Base-by-base conservation (phyloP, 2,888 invertebrate genomes). In the Conus canariensis region DNA sequence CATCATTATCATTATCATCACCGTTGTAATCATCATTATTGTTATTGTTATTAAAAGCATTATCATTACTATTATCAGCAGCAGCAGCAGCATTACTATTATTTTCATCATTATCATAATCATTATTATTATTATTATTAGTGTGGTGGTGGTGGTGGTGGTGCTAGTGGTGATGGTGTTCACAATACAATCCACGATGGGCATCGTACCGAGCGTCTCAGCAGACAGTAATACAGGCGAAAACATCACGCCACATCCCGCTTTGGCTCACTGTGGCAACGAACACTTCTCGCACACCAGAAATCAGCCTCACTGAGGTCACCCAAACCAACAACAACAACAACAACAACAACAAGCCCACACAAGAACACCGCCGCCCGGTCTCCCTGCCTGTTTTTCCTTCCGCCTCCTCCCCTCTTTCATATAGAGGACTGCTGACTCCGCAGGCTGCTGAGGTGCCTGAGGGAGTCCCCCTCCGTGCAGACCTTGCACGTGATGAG, bases 401-500 rank as follows among this genome's bases (percentile, higher is more conserved):
- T n/a, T 4, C 74, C 19, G 2, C 19, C 74, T 74, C 74, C 19
- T 8, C 19, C 74, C 19, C 10, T 74, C 22, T 74, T 22, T 77
- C 77, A 77, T 77, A 85, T 58, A 25, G 85, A 85, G 19, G 58
- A 25, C 58, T 58, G 59, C 60, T 86, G 59, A 19, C 86, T 85
- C 56, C 85, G 25, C 64, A 86, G 45, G 60, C 86, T 86, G 64
- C 25, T 60, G 8, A 83, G 58, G 64, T 86, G 86, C 67, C 86
- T 74, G 19, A 59, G n/a, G 10, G 64, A 16, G 67, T 91, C 85
- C 10, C 80, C 86, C 25, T 89, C 83, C 10, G 25, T 56, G 85
- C 90, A 90, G 45, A 90, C 25, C 8, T 56, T 86, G 70, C 92
- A 92, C 58, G 80, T 87, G 25, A 95, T 87, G 22, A 95, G 93